Percentiles rank a stretch among this genome's conserved stretches.
Conservation (phyloP, 1,140 invertebrate species). For the Pseudomyrmex sp. region DNA sequence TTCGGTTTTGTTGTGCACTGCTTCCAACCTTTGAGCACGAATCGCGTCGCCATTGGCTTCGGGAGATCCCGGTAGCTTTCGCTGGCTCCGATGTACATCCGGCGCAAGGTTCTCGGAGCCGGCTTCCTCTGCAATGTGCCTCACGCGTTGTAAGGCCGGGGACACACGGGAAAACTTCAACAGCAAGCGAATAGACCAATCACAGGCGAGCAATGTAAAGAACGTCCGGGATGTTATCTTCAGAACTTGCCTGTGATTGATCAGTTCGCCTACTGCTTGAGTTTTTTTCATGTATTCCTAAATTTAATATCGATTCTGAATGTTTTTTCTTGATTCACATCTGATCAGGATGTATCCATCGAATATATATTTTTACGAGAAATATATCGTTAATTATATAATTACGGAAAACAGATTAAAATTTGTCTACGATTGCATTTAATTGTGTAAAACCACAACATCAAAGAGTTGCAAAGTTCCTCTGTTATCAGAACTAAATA, state of each 20-base stretch:
- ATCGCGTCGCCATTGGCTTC: constrained; percentile 57
- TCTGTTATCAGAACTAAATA: not conserved
- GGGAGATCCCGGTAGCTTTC: constrained; percentile 9
- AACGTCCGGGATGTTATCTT: no score
- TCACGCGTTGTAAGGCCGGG: no score
- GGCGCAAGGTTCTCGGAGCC: constrained; percentile 42
- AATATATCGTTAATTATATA: no score
- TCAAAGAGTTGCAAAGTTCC: not conserved
- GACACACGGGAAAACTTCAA: no score
- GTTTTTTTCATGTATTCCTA: not conserved
- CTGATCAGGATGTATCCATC: not conserved
- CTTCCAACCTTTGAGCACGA: constrained; percentile 68
- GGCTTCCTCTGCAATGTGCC: not conserved
- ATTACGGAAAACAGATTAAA: not conserved
- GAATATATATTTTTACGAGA: not conserved
- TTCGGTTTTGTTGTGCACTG: constrained; percentile 58
- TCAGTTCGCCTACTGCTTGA: no score
- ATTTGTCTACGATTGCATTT: not conserved
- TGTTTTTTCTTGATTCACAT: not conserved
- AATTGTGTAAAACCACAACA: no score
- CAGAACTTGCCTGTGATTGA: no score
- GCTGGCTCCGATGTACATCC: constrained; percentile 48
- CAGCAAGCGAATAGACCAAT: no score
- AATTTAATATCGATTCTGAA: not conserved
- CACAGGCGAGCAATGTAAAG: no score